phyloP scores from a whole-genome alignment of 1,140 invertebrate species.

The Bradysia coprophila region DNA sequence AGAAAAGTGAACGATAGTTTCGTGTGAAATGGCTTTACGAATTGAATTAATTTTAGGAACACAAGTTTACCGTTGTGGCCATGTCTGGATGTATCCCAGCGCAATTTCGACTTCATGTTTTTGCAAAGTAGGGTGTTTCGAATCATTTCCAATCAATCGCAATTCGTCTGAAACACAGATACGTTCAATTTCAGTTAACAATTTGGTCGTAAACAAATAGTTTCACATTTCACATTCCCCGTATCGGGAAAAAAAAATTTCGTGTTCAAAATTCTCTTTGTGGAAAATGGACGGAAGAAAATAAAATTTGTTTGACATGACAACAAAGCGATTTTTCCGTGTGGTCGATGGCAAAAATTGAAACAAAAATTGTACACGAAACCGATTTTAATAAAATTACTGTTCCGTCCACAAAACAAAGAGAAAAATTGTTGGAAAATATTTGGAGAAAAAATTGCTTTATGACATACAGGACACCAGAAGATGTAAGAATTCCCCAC shows the following conservation, averaged over 20 bases:
- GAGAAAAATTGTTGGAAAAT: neutral
- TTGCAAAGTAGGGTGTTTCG: slow-evolving; percentile 35
- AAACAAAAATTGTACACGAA: neutral
- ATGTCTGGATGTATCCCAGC: slow-evolving; percentile 44
- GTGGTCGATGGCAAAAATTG: neutral
- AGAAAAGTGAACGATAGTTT: no score
- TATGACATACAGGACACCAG: slow-evolving; percentile 49
- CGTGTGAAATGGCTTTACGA: neutral
- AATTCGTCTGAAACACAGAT: slow-evolving; percentile 31
- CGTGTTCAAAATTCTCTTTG: neutral
- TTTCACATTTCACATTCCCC: no score
- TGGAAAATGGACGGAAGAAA: neutral
- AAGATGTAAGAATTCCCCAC: slow-evolving; percentile 57
- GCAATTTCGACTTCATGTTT: slow-evolving; percentile 45
- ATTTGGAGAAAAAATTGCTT: neutral
- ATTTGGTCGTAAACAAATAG: slow-evolving; percentile 2
- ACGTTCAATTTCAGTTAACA: neutral
- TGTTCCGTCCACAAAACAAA: neutral
- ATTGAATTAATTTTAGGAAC: slow-evolving; percentile 1
- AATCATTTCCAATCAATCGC: slow-evolving; percentile 35
- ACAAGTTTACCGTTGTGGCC: slow-evolving; percentile 42
- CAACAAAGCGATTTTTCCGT: neutral
- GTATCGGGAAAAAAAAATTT: neutral
- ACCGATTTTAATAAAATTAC: neutral
- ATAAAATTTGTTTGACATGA: neutral